Base-by-base conservation (phyloP, 2,888 invertebrate genomes). In the Xestia ashworthii region DNA sequence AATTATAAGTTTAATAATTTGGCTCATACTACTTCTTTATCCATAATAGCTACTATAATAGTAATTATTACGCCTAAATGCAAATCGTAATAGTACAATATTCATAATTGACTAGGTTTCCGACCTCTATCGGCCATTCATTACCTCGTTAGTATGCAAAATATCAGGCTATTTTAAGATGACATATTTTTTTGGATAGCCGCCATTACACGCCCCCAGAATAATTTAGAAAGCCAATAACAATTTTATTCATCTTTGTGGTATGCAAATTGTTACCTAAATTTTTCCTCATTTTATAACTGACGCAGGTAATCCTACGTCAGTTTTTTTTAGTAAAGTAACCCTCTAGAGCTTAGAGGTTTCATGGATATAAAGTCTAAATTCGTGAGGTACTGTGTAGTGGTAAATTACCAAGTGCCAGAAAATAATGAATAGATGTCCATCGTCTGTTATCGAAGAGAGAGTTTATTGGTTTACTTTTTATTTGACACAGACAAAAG, bases 71-170 rank as follows among this genome's bases (percentile, higher is more conserved):
- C 5, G 3, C 14, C 60, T 41, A 80, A 65, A 66, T 60, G 32
- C 32, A 60, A 66, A 50, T 46, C 5, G 11, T 66, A 50, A 38
- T 46, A 44, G 53, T 71, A 44, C 71, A 66, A 41, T 53, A 60
- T 11, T 60, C 3, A 50, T 58, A 81, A 50, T 66, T 25, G 6
- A 66, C 32, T 25, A 74, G 53, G 53, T 53, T 53, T 41, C 41
- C 14, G n/a, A 65, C 41, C n/a, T 50, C 38, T 50, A 50, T 38
- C 38, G 48, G 67, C 76, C 82, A 70, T 55, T 73, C 82, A 70
- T 55, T 73, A 58, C 0, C 66, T 82, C 60, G 71, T 82, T 82
- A 80, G 65, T 50, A 73, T 76, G 70, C 72, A 62, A 76, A 76
- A 70, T 53, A 38, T 50, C 44, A 5, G 14, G 12, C 22, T 58